Percentiles rank a stretch among this genome's conserved stretches.
Evolutionary conservation across 2,113 vertebrate genomes (phyloP).

Genomic region (Oenanthe melanoleuca): DNA sequence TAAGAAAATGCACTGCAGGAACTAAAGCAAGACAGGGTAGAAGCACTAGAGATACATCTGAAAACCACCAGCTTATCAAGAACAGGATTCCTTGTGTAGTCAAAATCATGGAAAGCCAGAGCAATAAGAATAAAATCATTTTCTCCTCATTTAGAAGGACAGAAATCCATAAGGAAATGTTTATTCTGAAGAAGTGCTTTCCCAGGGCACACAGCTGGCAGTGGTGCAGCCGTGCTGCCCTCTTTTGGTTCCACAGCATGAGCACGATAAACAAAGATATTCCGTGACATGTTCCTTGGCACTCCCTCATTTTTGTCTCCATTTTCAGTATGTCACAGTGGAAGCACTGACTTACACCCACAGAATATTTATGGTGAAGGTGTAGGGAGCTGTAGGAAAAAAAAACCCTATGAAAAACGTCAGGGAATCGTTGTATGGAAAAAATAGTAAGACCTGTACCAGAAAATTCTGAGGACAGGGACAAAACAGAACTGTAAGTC

Average conservation of each 20-base stretch:
- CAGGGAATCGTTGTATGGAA: background rate
- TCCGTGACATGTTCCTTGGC: background rate
- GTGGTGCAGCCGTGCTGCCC: constrained; percentile 32
- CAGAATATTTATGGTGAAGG: background rate
- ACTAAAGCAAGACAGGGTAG: background rate
- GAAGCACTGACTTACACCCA: background rate
- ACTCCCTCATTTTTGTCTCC: background rate
- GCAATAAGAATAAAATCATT: background rate
- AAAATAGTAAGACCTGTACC: background rate
- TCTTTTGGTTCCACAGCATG: constrained; percentile 15
- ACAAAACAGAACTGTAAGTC: background rate
- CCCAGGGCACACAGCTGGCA: rapidly evolving
- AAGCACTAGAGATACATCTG: background rate
- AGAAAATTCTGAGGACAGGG: background rate
- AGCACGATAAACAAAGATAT: background rate
- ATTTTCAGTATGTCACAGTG: background rate
- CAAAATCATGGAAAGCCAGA: background rate
- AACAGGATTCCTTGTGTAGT: background rate
- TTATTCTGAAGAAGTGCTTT: background rate
- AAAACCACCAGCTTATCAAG: background rate
- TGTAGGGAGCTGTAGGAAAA: background rate
- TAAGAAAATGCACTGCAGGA: background rate
- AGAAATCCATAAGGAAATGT: background rate
- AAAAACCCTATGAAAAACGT: background rate
- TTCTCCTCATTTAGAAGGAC: background rate